Conservation (phyloP, 2,113 vertebrate genomes). For the Cardinalis cardinalis region DNA sequence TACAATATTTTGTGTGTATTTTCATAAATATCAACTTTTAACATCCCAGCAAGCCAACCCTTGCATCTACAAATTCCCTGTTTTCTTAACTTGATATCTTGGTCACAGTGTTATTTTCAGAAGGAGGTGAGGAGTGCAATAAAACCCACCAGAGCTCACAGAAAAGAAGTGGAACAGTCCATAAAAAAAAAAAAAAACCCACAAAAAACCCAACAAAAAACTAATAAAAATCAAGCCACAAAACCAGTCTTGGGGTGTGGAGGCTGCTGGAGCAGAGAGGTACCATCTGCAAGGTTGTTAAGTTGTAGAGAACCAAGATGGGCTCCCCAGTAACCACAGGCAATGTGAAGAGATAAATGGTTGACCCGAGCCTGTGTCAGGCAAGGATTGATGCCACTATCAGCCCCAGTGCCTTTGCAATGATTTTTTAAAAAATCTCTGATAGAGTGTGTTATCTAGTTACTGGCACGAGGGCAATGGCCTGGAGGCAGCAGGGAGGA, state of each 20-base stretch:
- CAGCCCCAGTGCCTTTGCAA: slow-evolving; percentile 95
- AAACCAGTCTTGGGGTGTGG: slow-evolving; percentile 8
- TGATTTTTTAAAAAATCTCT: slow-evolving; percentile 98
- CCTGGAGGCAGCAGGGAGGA: slow-evolving; percentile 83
- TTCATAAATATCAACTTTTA: neutral
- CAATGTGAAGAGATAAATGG: slow-evolving; percentile 98
- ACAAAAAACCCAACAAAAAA: neutral
- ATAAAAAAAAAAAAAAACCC: neutral
- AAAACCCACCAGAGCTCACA: neutral
- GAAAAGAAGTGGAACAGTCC: neutral
- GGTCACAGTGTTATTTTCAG: neutral
- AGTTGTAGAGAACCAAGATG: slow-evolving; percentile 87
- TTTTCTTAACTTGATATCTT: neutral
- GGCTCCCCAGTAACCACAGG: slow-evolving; percentile 90
- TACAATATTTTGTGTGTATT: neutral
- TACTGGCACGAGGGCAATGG: slow-evolving; percentile 96
- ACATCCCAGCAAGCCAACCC: neutral
- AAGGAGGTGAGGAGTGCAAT: neutral
- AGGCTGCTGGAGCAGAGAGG: slow-evolving; percentile 72
- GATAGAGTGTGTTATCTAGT: slow-evolving; percentile 99
- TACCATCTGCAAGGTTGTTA: slow-evolving; percentile 89
- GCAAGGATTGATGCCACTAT: slow-evolving; percentile 99
- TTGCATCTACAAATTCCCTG: neutral
- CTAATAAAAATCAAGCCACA: slow-evolving; percentile 11
- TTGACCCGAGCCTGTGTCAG: slow-evolving; percentile 95